Base-by-base conservation (phyloP, 2,888 invertebrate genomes). In the Timandra comae region DNA sequence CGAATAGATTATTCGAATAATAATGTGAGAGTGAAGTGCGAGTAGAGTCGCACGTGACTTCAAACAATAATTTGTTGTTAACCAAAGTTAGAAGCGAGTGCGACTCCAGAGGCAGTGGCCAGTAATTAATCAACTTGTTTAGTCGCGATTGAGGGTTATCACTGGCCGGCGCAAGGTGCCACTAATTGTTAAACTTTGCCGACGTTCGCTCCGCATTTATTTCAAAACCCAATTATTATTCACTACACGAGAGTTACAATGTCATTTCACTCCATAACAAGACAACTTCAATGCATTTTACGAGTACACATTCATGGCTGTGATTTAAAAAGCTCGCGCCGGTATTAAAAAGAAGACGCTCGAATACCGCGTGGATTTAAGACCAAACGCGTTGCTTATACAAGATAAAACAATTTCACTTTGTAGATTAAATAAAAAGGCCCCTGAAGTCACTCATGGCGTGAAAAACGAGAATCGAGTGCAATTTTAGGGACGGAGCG, bases 71-170 rank as follows among this genome's bases (percentile, higher is more conserved):
- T 22, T 33, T 25, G 38, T 33, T 38, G 40, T 29, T 29, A 35
- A 37, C 44, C 52, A 51, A 51, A 52, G 55, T 47, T 47, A 49
- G 48, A 50, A 50, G 55, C 46, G 49, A 61, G 62, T 35, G 35
- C 43, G 31, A 33, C 45, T 44, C 35, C 38, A 48, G 9, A 7
- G 2, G n/a, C 16, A 16, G 54, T 65, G 60, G 60, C 63, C 68
- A 56, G 62, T 73, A 71, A 72, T 72, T 70, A 73, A 72, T 68
- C 58, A 68, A 73, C 60, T 74, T 69, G 71, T 64, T 71, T 67
- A 61, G 58, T 57, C 54, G 46, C 56, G 44, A 68, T 71, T 60
- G 59, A 63, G 59, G 50, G 54, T 60, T 66, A 68, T 66, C 62
- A 55, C 48, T 45, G 38, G 41, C 34, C 30, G 27, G 30, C 52